These are phyloP conservation scores for Acronicta alni DNA, from an alignment of 2,888 invertebrate species.

Conservation along the genomic window DNA sequence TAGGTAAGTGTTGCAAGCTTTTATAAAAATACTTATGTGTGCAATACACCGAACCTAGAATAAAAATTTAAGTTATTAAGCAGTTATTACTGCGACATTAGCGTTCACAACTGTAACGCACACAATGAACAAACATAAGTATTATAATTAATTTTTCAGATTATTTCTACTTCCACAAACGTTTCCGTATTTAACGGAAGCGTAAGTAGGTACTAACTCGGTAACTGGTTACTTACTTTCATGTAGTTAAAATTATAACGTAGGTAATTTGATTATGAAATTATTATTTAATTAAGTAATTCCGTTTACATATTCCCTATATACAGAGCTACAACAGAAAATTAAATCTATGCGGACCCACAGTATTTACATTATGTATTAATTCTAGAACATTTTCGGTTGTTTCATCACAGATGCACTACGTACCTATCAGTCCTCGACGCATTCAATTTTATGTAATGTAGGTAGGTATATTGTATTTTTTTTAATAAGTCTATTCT, in stretches of 20 bases:
- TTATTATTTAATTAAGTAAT: conserved; percentile 22
- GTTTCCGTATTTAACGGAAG: conserved; percentile 47
- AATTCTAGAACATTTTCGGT: too few species aligned
- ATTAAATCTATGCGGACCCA: too few species aligned
- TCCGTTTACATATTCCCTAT: not conserved
- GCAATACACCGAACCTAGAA: not conserved
- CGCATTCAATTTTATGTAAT: too few species aligned
- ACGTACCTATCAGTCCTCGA: too few species aligned
- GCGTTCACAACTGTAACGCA: conserved; percentile 34
- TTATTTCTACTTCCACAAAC: conserved; percentile 31
- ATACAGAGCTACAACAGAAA: too few species aligned
- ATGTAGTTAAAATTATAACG: conserved; percentile 32
- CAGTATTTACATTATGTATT: too few species aligned
- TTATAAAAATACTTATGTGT: not conserved
- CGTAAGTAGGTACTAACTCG: conserved; percentile 16
- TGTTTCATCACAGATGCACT: too few species aligned
- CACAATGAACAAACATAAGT: conserved; percentile 33
- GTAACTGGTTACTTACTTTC: conserved; percentile 38
- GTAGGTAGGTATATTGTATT: too few species aligned
- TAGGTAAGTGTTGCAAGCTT: conserved; percentile 7
- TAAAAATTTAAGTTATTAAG: too few species aligned
- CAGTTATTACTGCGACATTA: conserved; percentile 19
- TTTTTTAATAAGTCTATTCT: too few species aligned
- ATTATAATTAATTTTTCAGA: conserved; percentile 5
- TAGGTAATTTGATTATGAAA: conserved; percentile 18